Conservation (phyloP, 2,113 vertebrate genomes). For the Ancistrus triradiatus region DNA sequence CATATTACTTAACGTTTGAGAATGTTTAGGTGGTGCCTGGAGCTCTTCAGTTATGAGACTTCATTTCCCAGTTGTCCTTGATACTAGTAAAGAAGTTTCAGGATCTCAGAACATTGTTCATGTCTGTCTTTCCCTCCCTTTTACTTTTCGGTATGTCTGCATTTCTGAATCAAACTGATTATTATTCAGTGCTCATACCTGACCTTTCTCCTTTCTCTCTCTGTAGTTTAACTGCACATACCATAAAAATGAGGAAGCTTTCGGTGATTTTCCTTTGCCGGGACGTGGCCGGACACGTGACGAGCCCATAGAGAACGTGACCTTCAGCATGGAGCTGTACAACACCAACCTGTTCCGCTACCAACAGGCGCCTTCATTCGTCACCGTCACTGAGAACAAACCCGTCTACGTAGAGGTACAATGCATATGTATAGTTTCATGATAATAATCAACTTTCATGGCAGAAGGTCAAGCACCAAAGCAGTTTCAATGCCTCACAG, state of each 20-base stretch:
- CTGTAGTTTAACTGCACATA: constrained; percentile 89
- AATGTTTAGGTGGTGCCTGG: too few relatives aligned
- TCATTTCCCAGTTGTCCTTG: constrained; percentile 40
- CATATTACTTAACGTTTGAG: too few relatives aligned
- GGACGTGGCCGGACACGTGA: constrained; percentile 12
- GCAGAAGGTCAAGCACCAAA: too few relatives aligned
- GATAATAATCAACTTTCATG: too few relatives aligned
- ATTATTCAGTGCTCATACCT: not conserved
- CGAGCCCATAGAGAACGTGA: constrained; percentile 61
- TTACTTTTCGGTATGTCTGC: not conserved
- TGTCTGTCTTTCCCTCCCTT: not conserved
- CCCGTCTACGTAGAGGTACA: constrained; percentile 86
- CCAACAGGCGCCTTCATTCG: constrained; percentile 71
- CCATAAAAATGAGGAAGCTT: constrained; percentile 45
- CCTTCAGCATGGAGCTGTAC: constrained; percentile 85
- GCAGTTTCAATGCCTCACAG: too few relatives aligned
- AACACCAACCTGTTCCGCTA: constrained; percentile 65
- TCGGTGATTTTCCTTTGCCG: constrained; percentile 9
- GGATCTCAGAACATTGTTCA: too few relatives aligned
- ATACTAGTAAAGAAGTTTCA: constrained; percentile 47
- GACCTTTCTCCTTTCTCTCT: not conserved
- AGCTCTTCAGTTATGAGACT: too few relatives aligned
- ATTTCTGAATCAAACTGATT: too few relatives aligned
- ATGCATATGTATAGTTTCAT: too few relatives aligned
- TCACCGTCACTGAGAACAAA: constrained; percentile 75